A percentile compares a stretch with the other conserved stretches of the same genome.
Conservation (phyloP, 2,113 vertebrate species). For the Seriola rivoliana region DNA sequence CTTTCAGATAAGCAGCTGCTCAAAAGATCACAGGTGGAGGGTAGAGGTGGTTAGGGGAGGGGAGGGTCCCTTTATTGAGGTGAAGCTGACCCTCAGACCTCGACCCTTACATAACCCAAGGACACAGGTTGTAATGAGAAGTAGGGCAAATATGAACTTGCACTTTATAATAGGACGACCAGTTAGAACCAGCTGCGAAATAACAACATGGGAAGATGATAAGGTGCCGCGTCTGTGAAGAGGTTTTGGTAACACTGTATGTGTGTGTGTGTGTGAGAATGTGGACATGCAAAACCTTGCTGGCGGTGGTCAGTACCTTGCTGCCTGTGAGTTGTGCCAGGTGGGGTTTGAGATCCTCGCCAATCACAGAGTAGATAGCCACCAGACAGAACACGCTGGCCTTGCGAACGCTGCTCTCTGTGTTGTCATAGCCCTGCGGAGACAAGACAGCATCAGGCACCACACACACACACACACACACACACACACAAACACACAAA, state of each 20-base stretch:
- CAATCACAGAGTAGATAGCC: slow-evolving; percentile 98
- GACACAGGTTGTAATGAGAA: slow-evolving; percentile 29
- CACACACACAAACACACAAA: background rate
- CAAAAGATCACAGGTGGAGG: background rate
- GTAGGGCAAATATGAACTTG: slow-evolving; percentile 29
- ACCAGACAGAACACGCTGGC: slow-evolving; percentile 99
- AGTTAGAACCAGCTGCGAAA: slow-evolving; percentile 36
- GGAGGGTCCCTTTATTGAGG: background rate
- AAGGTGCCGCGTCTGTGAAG: slow-evolving; percentile 44
- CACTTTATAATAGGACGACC: slow-evolving; percentile 21
- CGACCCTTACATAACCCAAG: slow-evolving; percentile 56
- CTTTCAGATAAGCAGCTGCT: background rate
- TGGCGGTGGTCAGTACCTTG: slow-evolving; percentile 61
- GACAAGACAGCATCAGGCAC: slow-evolving; percentile 31
- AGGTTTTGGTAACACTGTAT: background rate
- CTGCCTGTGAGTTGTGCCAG: slow-evolving; percentile 98
- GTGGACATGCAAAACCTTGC: background rate
- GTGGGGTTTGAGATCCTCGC: slow-evolving; percentile 98
- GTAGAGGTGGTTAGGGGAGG: background rate
- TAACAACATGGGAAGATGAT: slow-evolving; percentile 68
- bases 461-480: background rate
- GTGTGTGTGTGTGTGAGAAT: slow-evolving; percentile 20
- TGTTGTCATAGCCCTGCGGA: slow-evolving; percentile 96
- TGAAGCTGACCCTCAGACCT: slow-evolving; percentile 26
- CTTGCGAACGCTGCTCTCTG: slow-evolving; percentile 98